phyloP scores from a whole-genome alignment of 2,113 vertebrate genomes.

The Burhinus oedicnemus region DNA sequence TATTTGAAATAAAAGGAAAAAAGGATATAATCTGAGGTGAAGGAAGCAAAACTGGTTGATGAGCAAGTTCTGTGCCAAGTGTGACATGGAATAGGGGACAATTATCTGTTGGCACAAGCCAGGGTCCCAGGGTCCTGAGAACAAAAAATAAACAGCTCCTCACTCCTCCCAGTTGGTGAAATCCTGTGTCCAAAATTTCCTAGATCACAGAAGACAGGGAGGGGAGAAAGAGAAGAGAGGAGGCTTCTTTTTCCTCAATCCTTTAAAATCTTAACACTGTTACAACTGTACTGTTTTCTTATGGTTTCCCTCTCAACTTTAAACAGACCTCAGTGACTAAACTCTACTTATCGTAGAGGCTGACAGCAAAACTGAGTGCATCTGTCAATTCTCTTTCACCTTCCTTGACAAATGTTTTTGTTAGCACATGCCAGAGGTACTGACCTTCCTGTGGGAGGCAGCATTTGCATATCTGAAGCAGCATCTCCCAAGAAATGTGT shows the following conservation, averaged over 20 bases:
- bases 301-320: background rate
- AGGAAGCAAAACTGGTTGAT: background rate
- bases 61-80: background rate
- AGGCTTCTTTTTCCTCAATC: background rate
- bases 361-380: background rate
- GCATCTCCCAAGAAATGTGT: background rate
- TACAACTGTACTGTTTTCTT: background rate
- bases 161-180: background rate
- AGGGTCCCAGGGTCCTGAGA: background rate
- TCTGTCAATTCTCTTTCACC: background rate
- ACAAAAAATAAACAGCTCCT: background rate
- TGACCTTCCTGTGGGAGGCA: background rate
- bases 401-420: background rate
- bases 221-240: background rate
- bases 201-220: background rate
- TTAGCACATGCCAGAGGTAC: background rate
- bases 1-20: background rate
- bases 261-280: background rate
- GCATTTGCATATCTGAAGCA: background rate
- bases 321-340: background rate
- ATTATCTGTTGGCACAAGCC: background rate
- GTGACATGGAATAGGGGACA: background rate
- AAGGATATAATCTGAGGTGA: background rate
- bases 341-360: too few relatives aligned
- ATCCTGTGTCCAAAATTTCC: background rate